These are phyloP conservation scores for Phenacoccus solenopsis DNA, from an alignment of 1,140 invertebrate genomes.

Conservation along the genomic window DNA sequence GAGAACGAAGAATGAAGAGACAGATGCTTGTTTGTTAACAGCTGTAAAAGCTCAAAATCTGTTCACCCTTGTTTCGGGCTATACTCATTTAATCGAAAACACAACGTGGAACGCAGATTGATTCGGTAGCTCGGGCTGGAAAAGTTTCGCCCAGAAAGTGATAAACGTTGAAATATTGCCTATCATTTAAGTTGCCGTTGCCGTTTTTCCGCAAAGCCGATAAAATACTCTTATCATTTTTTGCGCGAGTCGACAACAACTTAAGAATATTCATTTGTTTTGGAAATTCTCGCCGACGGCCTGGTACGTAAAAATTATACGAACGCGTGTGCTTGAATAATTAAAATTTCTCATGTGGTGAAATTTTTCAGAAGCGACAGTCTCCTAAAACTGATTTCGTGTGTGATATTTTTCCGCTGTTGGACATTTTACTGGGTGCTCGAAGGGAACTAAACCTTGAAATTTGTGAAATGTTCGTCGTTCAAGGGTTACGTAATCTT, in stretches of 20 bases:
- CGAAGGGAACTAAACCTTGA: no score
- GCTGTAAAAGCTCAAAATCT: conserved; percentile 1
- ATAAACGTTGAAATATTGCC: background rate
- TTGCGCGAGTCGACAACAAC: background rate
- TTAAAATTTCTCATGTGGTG: no score
- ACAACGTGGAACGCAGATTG: background rate
- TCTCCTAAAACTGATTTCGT: no score
- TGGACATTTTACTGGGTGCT: no score
- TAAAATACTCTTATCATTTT: conserved; percentile 3
- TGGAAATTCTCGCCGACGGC: background rate
- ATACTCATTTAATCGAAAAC: background rate
- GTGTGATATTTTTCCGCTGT: no score
- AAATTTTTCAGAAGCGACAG: no score
- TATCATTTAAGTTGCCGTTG: background rate
- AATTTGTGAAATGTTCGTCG: no score
- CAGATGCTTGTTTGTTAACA: conserved; percentile 1
- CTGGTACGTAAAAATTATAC: no score
- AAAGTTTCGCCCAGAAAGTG: background rate
- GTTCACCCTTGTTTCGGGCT: background rate
- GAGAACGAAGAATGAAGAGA: background rate
- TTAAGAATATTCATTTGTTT: background rate
- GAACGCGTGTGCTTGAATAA: no score
- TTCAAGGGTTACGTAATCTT: no score
- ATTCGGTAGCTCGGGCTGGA: background rate
- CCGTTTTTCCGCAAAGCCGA: background rate